Evolutionary conservation across 2,797 vertebrate genomes (phyloP).

Genomic region (Carduelis carduelis): DNA sequence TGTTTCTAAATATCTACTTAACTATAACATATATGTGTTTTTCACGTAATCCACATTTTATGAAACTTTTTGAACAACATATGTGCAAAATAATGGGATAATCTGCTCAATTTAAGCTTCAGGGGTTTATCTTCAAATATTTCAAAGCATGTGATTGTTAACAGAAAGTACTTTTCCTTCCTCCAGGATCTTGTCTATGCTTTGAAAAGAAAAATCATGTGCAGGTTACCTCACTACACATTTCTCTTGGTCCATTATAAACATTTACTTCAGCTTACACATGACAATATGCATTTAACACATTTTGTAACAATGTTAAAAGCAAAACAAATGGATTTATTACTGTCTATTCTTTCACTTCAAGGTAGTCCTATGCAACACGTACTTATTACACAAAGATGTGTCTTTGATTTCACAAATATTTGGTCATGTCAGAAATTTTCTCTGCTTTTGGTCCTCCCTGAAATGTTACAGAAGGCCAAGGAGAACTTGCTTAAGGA

Average conservation of each 20-base stretch:
- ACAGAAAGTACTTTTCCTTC: neutral
- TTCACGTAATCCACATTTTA: neutral
- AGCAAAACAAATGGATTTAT: neutral
- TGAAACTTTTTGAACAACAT: neutral
- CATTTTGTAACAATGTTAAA: neutral
- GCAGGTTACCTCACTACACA: fast-evolving
- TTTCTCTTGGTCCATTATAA: neutral
- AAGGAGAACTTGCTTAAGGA: neutral
- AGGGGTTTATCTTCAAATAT: neutral
- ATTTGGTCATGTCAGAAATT: neutral
- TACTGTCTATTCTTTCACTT: neutral
- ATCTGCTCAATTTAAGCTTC: neutral
- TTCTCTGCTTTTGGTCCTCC: neutral
- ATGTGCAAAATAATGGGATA: neutral
- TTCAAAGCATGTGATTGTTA: neutral
- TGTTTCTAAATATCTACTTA: neutral
- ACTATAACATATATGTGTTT: neutral
- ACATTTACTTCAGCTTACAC: neutral
- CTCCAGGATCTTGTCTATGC: neutral
- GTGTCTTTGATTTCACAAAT: neutral
- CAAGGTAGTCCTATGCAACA: neutral
- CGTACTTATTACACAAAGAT: fast-evolving
- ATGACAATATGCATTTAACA: neutral
- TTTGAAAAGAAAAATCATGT: neutral
- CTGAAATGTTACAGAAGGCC: neutral